These are phyloP conservation scores for Passer montanus DNA, from an alignment of 2,113 vertebrate species.

Conservation along the genomic window DNA sequence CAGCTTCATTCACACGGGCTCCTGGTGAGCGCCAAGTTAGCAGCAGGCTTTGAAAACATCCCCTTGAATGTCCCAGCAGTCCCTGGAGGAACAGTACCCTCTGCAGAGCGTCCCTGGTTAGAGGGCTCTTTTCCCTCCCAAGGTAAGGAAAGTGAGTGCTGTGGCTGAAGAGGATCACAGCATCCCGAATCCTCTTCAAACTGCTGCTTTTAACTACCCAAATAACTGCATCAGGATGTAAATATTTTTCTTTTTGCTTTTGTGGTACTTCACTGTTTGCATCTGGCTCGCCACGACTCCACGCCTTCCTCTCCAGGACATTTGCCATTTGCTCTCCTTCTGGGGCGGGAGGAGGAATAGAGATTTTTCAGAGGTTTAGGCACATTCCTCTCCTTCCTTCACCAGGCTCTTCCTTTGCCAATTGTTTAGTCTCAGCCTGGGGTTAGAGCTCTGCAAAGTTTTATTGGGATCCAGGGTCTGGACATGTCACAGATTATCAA, in stretches of 20 bases:
- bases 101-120: neutral
- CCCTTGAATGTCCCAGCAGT: neutral
- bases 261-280: slow-evolving; percentile 63
- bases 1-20: neutral
- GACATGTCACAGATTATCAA: slow-evolving; percentile 48
- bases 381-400: slow-evolving; percentile 58
- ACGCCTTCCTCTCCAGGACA: slow-evolving; percentile 53
- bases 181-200: slow-evolving; percentile 35
- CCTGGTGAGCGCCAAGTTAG: neutral
- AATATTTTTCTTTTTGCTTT: slow-evolving; percentile 65
- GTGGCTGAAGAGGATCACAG: slow-evolving; percentile 16
- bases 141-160: neutral
- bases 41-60: neutral
- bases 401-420: slow-evolving; percentile 19
- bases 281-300: slow-evolving; percentile 36
- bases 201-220: slow-evolving; percentile 44
- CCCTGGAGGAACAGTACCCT: neutral
- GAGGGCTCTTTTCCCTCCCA: neutral
- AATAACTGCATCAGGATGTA: slow-evolving; percentile 55
- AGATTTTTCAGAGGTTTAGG: slow-evolving; percentile 63
- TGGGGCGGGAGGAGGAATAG: slow-evolving; percentile 16
- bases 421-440: slow-evolving; percentile 50
- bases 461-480: slow-evolving; percentile 37
- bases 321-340: slow-evolving; percentile 55
- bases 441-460: slow-evolving; percentile 14